Evolutionary conservation across 2,113 vertebrate genomes (phyloP).

Genomic region (Stegostoma tigrinum): DNA sequence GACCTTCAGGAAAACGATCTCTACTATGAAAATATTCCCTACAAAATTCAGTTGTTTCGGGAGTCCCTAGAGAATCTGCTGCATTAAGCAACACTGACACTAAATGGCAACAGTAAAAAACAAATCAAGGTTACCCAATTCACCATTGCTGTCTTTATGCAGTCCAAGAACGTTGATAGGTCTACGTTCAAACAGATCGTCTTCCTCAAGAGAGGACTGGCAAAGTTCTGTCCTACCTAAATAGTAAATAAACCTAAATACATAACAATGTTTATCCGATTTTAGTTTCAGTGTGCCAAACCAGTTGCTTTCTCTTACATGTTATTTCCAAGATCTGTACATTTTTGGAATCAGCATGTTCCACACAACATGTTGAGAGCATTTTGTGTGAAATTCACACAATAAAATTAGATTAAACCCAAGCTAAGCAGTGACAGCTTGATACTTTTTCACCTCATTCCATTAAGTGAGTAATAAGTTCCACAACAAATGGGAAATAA

Average conservation of each 20-base stretch:
- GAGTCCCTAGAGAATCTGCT: not conserved
- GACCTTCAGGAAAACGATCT: not conserved
- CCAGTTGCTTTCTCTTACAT: not conserved
- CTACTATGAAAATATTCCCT: not conserved
- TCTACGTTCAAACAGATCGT: not conserved
- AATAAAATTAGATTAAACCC: not conserved
- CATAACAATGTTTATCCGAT: not conserved
- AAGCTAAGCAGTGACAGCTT: not conserved
- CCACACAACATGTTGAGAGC: not conserved
- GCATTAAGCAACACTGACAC: not conserved
- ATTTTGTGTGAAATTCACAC: not conserved
- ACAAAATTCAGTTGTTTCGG: not conserved
- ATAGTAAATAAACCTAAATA: not conserved
- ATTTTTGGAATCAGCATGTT: constrained; percentile 9
- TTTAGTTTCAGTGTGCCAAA: not conserved
- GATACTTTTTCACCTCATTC: not conserved
- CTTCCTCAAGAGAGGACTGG: not conserved
- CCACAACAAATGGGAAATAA: not conserved
- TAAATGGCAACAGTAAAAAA: not conserved
- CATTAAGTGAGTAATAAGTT: not conserved
- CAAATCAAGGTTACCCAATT: not conserved
- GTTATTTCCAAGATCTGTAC: not conserved
- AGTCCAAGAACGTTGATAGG: not conserved
- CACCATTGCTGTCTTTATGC: not conserved
- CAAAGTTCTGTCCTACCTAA: not conserved